Evolutionary conservation across 1,140 invertebrate genomes (phyloP).

Genomic region (Drosophila nikananu): DNA sequence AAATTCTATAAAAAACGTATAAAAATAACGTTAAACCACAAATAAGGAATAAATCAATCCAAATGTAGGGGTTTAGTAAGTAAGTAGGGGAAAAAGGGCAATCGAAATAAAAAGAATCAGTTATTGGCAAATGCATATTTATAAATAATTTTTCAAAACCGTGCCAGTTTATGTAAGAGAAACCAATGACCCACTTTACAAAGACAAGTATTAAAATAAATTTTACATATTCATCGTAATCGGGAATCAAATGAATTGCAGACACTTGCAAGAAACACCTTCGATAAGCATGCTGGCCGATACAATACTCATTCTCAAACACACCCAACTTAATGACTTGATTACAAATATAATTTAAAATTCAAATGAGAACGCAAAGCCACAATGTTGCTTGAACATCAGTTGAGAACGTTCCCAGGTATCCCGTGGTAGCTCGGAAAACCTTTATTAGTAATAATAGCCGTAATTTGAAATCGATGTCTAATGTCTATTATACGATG

Average conservation of each 20-base stretch:
- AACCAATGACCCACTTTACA: constrained; percentile 1
- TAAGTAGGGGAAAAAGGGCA: too few species aligned
- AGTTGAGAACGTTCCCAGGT: constrained; percentile 58
- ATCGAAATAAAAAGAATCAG: neutral
- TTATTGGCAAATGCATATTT: neutral
- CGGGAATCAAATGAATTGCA: constrained; percentile 1
- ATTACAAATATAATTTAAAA: constrained; percentile 50
- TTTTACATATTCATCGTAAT: neutral
- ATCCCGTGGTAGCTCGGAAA: constrained; percentile 13
- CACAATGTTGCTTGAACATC: constrained; percentile 30
- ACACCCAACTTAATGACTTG: constrained; percentile 30
- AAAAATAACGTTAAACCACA: neutral
- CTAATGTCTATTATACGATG: constrained; percentile 22
- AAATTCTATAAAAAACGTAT: neutral
- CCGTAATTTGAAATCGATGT: constrained; percentile 26
- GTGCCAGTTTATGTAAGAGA: neutral
- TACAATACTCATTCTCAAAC: constrained; percentile 10
- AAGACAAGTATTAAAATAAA: neutral
- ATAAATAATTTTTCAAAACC: neutral
- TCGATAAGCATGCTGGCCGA: constrained; percentile 9
- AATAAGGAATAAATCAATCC: constrained; percentile 11
- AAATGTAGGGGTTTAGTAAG: neutral
- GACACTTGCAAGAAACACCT: constrained; percentile 14
- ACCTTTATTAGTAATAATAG: constrained; percentile 35
- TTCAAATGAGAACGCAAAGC: constrained; percentile 46